phyloP scores from a whole-genome alignment of 1,140 invertebrate species.

The Nixonia krombeini region DNA sequence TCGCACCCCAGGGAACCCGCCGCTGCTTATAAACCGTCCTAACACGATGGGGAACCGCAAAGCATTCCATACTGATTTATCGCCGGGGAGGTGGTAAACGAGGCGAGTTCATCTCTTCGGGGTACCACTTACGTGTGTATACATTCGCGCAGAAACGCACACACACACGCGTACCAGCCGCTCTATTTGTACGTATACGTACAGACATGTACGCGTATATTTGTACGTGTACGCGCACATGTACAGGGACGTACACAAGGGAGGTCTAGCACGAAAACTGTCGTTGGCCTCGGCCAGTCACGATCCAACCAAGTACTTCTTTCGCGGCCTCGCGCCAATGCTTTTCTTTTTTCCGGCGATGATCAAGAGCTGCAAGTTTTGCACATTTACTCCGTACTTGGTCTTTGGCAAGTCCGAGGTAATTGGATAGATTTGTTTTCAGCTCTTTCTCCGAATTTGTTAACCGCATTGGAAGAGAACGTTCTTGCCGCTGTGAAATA shows the following conservation, averaged over 20 bases:
- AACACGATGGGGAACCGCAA: conserved; percentile 69
- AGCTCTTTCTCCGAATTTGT: too few relatives aligned
- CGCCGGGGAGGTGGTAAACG: conserved; percentile 63
- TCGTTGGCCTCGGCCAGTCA: conserved; percentile 34
- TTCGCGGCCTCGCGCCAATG: background rate
- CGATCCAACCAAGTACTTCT: conserved; percentile 14
- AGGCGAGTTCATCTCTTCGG: conserved; percentile 59
- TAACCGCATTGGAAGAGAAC: too few relatives aligned
- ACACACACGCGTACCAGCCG: too few relatives aligned
- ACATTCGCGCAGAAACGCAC: too few relatives aligned
- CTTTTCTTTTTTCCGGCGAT: too few relatives aligned
- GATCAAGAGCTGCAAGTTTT: too few relatives aligned
- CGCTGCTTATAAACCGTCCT: conserved; percentile 66
- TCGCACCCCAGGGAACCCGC: conserved; percentile 64
- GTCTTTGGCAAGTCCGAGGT: too few relatives aligned
- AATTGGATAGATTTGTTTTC: too few relatives aligned
- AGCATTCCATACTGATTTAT: conserved; percentile 70
- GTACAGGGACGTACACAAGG: too few relatives aligned
- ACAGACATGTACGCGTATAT: too few relatives aligned
- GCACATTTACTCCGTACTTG: too few relatives aligned
- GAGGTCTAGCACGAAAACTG: conserved; percentile 47
- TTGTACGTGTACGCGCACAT: background rate
- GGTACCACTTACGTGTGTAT: conserved; percentile 40
- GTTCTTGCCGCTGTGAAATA: too few relatives aligned
- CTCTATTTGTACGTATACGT: conserved; percentile 36